Conservation (phyloP, 2,113 vertebrate species). For the Herpetotheres cachinnans region DNA sequence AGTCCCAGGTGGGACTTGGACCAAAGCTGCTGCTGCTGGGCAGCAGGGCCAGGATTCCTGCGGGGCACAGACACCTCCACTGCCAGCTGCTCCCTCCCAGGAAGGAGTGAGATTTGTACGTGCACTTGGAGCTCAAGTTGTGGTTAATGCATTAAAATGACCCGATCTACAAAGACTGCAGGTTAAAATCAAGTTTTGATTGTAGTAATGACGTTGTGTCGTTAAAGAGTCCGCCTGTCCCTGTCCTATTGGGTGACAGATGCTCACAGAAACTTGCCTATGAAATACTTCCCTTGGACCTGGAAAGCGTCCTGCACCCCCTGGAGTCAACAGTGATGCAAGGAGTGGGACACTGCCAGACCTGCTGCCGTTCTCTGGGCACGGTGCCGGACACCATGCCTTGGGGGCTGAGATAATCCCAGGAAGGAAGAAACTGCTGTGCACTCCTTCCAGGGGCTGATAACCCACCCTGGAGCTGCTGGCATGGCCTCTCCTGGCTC, state of each 20-base stretch:
- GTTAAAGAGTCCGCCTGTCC: not conserved
- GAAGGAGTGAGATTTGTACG: not conserved
- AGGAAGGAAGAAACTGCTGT: constrained; percentile 13
- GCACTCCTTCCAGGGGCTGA: constrained; percentile 16
- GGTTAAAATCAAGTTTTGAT: not conserved
- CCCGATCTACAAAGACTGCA: not conserved
- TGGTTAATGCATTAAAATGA: not conserved
- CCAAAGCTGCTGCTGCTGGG: not conserved
- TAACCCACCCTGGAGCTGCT: constrained; percentile 34
- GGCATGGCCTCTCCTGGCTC: not conserved
- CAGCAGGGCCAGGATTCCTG: not conserved
- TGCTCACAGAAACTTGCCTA: not conserved
- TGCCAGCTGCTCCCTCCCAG: not conserved
- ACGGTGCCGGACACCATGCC: not conserved
- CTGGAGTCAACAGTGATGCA: not conserved
- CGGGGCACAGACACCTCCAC: not conserved
- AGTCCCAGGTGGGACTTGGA: not conserved
- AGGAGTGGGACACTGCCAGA: not conserved
- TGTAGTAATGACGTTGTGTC: not conserved
- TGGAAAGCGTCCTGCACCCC: constrained; percentile 9
- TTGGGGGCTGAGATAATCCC: constrained; percentile 27
- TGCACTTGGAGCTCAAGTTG: not conserved
- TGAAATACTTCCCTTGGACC: not conserved
- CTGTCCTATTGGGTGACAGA: not conserved
- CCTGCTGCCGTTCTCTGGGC: not conserved